phyloP scores from a whole-genome alignment of 2,888 invertebrate species.

The Erebia ligea region DNA sequence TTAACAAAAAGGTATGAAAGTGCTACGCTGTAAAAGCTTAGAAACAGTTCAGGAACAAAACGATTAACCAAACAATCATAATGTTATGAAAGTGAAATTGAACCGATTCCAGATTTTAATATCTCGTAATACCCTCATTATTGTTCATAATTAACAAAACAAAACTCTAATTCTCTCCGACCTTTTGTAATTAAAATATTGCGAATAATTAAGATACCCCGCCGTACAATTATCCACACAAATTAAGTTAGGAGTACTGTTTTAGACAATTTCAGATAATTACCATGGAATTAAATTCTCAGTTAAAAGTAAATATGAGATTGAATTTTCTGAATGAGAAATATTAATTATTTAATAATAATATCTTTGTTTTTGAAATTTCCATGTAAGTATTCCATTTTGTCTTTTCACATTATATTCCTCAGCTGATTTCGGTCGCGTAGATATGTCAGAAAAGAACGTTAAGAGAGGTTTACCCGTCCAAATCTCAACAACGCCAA shows the following conservation, averaged over 20 bases:
- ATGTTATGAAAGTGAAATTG: slow-evolving; percentile 17
- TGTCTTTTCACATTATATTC: background rate
- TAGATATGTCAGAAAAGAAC: no score
- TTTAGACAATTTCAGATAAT: slow-evolving; percentile 16
- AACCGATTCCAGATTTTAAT: slow-evolving; percentile 31
- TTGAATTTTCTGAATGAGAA: slow-evolving; percentile 5
- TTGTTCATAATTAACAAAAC: slow-evolving; percentile 42
- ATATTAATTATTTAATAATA: background rate
- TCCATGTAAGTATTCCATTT: no score
- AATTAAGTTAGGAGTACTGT: slow-evolving; percentile 21
- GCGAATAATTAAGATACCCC: slow-evolving; percentile 39
- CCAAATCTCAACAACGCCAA: no score
- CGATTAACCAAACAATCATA: slow-evolving; percentile 15
- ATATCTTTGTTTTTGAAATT: no score
- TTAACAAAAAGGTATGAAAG: background rate
- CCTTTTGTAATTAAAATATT: slow-evolving; percentile 44
- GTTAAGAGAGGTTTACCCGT: no score
- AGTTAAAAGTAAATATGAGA: slow-evolving; percentile 8
- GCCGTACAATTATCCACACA: slow-evolving; percentile 34
- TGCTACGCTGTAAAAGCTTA: slow-evolving; percentile 6
- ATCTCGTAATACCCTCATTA: slow-evolving; percentile 39
- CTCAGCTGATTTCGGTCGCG: background rate
- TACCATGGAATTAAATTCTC: slow-evolving; percentile 22
- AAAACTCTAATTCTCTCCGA: slow-evolving; percentile 35
- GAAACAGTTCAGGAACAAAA: background rate